Evolutionary conservation across 1,140 invertebrate species (phyloP).

Genomic region (Cydia splendana): DNA sequence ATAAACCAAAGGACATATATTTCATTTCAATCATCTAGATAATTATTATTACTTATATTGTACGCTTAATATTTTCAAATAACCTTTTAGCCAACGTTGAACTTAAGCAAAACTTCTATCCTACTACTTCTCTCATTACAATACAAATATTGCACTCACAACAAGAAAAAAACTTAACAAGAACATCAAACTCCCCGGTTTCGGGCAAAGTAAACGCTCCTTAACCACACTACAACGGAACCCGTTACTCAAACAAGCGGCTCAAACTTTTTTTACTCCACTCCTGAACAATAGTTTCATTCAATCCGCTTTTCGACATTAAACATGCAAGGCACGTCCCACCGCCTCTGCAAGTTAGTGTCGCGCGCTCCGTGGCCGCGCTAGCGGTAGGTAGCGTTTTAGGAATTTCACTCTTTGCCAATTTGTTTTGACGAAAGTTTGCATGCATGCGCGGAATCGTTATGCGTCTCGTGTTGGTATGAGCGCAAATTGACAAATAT

Average conservation of each 20-base stretch:
- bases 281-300: slow-evolving; percentile 69
- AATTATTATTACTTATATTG: too few relatives aligned
- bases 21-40: too few relatives aligned
- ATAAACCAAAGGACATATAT: too few relatives aligned
- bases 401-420: slow-evolving; percentile 21
- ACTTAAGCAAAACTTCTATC: too few relatives aligned
- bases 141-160: background rate
- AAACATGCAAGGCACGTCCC: slow-evolving; percentile 63
- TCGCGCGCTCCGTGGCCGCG: slow-evolving; percentile 38
- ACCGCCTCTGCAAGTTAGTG: slow-evolving; percentile 55
- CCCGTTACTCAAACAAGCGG: slow-evolving; percentile 27
- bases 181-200: background rate
- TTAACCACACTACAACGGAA: slow-evolving; percentile 19
- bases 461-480: background rate
- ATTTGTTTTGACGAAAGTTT: slow-evolving; percentile 30
- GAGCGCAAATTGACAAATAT: background rate
- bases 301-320: slow-evolving; percentile 61
- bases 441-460: background rate
- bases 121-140: background rate
- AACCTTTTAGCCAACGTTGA: too few relatives aligned
- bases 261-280: slow-evolving; percentile 60
- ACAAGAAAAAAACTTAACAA: background rate
- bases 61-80: too few relatives aligned
- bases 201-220: background rate
- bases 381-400: slow-evolving; percentile 43